Percentiles rank a stretch among this genome's conserved stretches.
Evolutionary conservation across 2,113 vertebrate species (phyloP).

Genomic region (Vulpes vulpes): DNA sequence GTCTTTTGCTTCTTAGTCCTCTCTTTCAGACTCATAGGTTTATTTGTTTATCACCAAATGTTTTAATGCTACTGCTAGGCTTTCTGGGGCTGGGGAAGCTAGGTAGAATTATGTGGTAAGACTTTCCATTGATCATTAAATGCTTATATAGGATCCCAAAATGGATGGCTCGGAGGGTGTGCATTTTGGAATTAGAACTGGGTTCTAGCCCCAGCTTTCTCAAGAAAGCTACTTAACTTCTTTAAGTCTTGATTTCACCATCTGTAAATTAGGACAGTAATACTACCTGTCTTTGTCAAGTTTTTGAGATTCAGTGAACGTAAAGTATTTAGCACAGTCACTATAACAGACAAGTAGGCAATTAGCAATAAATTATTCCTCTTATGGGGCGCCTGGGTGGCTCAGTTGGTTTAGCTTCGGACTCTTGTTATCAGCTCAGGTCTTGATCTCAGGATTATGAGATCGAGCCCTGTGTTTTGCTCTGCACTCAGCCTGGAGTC

Average conservation of each 20-base stretch:
- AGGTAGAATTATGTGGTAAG: background rate
- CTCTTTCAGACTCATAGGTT: background rate
- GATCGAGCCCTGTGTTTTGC: background rate
- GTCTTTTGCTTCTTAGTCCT: background rate
- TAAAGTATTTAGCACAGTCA: background rate
- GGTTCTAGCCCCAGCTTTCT: background rate
- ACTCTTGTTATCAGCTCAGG: background rate
- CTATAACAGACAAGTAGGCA: background rate
- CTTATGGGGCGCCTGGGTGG: background rate
- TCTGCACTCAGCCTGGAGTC: background rate
- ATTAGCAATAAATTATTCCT: background rate
- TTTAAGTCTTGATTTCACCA: background rate
- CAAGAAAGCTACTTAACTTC: background rate
- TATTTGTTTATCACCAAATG: background rate
- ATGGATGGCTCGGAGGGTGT: background rate
- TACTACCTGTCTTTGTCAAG: background rate
- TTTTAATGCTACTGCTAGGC: background rate
- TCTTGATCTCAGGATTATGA: background rate
- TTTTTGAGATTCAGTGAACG: slow-evolving; percentile 41
- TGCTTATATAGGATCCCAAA: background rate
- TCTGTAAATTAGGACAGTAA: background rate
- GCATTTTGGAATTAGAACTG: background rate
- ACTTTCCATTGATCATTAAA: background rate
- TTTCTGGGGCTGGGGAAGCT: background rate
- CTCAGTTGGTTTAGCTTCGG: background rate